These are phyloP conservation scores for Gymnothorax reevesii DNA, from an alignment of 2,797 vertebrate species.

Conservation along the genomic window DNA sequence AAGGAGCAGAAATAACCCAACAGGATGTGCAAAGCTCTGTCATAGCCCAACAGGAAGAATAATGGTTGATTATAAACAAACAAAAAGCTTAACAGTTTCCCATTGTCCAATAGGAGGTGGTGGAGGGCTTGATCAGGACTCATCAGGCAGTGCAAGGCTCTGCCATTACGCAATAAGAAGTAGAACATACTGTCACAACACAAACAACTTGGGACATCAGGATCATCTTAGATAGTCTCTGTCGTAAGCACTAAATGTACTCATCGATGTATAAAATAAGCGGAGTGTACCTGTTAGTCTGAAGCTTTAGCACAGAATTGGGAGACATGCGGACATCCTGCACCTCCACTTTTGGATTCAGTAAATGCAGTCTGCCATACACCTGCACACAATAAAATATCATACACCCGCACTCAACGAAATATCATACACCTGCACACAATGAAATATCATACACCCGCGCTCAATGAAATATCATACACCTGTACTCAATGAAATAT, in stretches of 20 bases:
- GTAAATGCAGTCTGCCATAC: conserved; percentile 85
- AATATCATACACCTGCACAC: too few relatives aligned
- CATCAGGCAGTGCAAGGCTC: not conserved
- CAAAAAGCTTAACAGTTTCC: conserved; percentile 79
- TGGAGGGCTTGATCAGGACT: not conserved
- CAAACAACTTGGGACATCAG: not conserved
- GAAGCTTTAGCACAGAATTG: conserved; percentile 86
- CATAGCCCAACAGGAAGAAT: not conserved
- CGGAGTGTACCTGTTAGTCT: conserved; percentile 84
- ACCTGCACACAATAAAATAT: conserved; percentile 74
- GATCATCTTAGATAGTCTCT: not conserved
- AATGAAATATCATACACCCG: too few relatives aligned
- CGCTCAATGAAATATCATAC: too few relatives aligned
- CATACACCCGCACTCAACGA: conserved; percentile 71
- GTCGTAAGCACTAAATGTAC: not conserved
- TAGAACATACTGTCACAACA: not conserved
- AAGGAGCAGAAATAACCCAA: not conserved
- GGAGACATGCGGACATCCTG: conserved; percentile 91
- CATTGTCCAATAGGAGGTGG: conserved; percentile 54
- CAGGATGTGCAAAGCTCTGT: not conserved
- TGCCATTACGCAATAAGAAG: not conserved
- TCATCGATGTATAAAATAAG: not conserved
- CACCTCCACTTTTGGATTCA: conserved; percentile 77
- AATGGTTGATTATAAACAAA: conserved; percentile 61
- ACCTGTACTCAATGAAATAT: too few relatives aligned